Conservation (phyloP, 1,140 invertebrate species). For the Drosophila subobscura region DNA sequence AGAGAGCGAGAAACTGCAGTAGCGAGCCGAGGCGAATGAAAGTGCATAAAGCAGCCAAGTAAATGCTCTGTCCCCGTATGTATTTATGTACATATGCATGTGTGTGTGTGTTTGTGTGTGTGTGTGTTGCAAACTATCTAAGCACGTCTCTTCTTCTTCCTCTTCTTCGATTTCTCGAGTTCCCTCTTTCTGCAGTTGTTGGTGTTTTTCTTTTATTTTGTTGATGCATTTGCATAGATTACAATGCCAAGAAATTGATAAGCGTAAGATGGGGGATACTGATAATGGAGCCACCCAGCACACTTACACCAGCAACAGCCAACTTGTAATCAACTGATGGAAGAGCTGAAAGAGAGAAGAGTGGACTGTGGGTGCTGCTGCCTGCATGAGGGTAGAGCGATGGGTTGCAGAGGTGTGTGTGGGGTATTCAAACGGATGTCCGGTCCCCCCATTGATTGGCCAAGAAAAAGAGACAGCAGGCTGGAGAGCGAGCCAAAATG, state of each 20-base stretch:
- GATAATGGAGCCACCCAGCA: constrained; percentile 45
- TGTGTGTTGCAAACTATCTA: constrained; percentile 29
- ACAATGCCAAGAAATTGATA: constrained; percentile 52
- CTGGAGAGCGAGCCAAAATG: neutral
- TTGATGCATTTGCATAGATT: constrained; percentile 46
- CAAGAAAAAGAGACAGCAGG: neutral
- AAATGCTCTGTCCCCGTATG: constrained; percentile 19
- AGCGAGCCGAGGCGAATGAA: constrained; percentile 44
- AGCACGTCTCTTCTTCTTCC: constrained; percentile 31
- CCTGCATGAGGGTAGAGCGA: constrained; percentile 9
- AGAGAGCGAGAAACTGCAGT: constrained; percentile 12
- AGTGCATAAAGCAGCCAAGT: constrained; percentile 52
- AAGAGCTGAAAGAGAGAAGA: constrained; percentile 2
- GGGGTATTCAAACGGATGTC: constrained; percentile 28
- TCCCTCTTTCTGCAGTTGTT: neutral
- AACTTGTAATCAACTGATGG: neutral
- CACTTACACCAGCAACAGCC: neutral
- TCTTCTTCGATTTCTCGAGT: neutral
- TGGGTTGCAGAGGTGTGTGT: neutral
- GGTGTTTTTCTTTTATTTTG: constrained; percentile 9
- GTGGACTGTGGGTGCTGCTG: constrained; percentile 22
- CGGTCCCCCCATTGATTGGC: constrained; percentile 39
- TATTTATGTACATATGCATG: constrained; percentile 6
- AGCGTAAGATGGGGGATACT: constrained; percentile 48
- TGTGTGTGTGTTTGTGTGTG: constrained; percentile 12